phyloP scores from a whole-genome alignment of 2,888 invertebrate genomes.

The Ariolimax columbianus region DNA sequence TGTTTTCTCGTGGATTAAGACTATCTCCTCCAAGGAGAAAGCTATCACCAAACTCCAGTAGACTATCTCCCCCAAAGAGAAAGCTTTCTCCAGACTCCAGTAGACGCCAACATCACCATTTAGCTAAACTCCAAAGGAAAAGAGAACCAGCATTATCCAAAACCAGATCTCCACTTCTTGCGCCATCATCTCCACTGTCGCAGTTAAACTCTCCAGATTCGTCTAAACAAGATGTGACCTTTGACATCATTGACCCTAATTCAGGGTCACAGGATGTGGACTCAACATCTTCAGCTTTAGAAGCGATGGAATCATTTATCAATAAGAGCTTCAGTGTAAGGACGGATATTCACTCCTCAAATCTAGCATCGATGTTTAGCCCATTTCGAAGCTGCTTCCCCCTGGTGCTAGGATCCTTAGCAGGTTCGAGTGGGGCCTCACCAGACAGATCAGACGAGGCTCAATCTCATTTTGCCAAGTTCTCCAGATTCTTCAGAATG shows the following conservation, averaged over 20 bases:
- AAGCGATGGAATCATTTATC: conserved; percentile 96
- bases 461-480: conserved; percentile 50
- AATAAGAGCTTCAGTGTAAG: conserved; percentile 94
- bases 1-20: conserved; percentile 44
- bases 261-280: conserved; percentile 48
- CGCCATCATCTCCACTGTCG: background rate
- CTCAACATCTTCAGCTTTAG: conserved; percentile 87
- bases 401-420: conserved; percentile 26
- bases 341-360: conserved; percentile 63
- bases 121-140: background rate
- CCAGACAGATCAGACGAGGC: conserved; percentile 20
- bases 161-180: conserved; percentile 4
- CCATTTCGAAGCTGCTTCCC: conserved; percentile 50
- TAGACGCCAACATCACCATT: background rate
- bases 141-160: background rate
- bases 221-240: conserved; percentile 49
- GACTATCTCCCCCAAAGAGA: conserved; percentile 37
- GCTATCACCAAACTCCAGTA: conserved; percentile 17
- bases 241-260: conserved; percentile 73
- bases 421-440: background rate
- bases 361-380: conserved; percentile 54
- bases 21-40: conserved; percentile 38
- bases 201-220: conserved; percentile 30
- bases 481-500: conserved; percentile 51
- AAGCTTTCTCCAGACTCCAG: conserved; percentile 27